These are phyloP conservation scores for Drosophila suboccidentalis DNA, from an alignment of 2,888 invertebrate genomes.

Conservation along the genomic window DNA sequence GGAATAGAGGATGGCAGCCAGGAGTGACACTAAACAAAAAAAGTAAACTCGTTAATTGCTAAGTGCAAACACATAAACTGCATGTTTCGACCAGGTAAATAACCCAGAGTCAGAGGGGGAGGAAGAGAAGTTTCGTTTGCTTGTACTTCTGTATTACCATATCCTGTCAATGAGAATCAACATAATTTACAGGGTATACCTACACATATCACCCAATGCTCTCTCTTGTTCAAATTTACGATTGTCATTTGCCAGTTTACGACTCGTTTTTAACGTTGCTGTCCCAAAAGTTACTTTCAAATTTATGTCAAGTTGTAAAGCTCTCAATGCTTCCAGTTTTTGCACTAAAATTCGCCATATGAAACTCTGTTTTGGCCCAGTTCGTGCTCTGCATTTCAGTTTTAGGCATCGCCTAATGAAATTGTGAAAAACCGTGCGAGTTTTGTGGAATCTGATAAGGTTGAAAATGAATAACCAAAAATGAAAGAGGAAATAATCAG, in stretches of 20 bases:
- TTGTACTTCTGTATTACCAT: constrained; percentile 1
- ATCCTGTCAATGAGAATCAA: not conserved
- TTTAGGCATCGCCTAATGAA: not conserved
- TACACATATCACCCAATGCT: not conserved
- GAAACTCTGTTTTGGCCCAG: constrained; percentile 1
- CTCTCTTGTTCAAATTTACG: constrained; percentile 18
- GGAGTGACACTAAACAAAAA: constrained; percentile 16
- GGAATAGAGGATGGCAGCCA: not conserved
- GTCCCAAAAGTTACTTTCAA: constrained; percentile 16
- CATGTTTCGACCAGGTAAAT: constrained; percentile 18
- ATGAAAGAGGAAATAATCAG: not conserved
- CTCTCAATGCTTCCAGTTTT: constrained; percentile 2
- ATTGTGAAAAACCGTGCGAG: not conserved
- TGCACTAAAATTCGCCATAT: not conserved
- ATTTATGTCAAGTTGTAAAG: constrained; percentile 30
- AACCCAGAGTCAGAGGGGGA: not conserved
- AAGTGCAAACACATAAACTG: constrained; percentile 68
- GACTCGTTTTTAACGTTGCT: constrained; percentile 14
- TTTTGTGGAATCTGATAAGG: not conserved
- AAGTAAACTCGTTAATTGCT: constrained; percentile 67
- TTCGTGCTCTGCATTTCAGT: not conserved
- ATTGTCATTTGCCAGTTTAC: constrained; percentile 31
- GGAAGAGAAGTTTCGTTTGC: not conserved
- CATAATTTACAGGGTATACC: constrained; percentile 15
- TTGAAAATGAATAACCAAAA: constrained; percentile 12